Base-by-base conservation (phyloP, 1,140 invertebrate species). In the Trinorchestia longiramus region DNA sequence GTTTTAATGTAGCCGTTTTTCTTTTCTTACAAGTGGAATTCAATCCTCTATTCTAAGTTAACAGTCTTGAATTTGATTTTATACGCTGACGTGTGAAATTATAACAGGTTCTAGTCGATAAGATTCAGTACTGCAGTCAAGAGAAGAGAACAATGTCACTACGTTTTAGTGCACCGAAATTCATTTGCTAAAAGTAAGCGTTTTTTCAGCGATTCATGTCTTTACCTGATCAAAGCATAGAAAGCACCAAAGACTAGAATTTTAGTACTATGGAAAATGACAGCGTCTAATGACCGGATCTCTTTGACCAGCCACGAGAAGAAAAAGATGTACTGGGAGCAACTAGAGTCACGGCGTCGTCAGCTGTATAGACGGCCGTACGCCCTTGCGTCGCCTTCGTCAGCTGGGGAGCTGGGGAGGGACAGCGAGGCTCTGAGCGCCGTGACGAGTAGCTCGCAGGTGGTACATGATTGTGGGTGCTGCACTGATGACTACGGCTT, bases 271-370 rank as follows among this genome's bases (percentile, higher is more conserved):
- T 77, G 62, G 1, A 19, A 77, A 36, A 77, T 53, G 36, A 36
- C 11, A 28, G 36, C 8, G 28, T 77, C 15, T 23, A 19, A 77
- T 36, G 28, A 77, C 28, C 11, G 11, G 15, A 28, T 77, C 36
- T 19, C 62, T 77, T 1, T 77, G 62, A 77, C 62, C 97, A 98
- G 98, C 97, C 99, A 99, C 97, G 99, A 99, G 97, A 98, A 98
- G 96, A 99, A 99, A 97, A 99, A 99, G 97, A 99, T 99, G 98
- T 99, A 99, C 97, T 99, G 99, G 99, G 98, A 99, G 97, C 98
- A 99, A 97, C 97, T 99, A 97, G 99, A 99, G 97, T 97, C 99
- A 44, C 97, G 99, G 96, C 98, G 98, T 97, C 97, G 98, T 40
- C 96, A 96, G 0, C 95, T 97, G 44, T 97, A 97, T 96, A 96